Evolutionary conservation across 2,113 vertebrate genomes (phyloP), one percentile per base, ranked within the genome.

Genomic region (Coturnix japonica): DNA sequence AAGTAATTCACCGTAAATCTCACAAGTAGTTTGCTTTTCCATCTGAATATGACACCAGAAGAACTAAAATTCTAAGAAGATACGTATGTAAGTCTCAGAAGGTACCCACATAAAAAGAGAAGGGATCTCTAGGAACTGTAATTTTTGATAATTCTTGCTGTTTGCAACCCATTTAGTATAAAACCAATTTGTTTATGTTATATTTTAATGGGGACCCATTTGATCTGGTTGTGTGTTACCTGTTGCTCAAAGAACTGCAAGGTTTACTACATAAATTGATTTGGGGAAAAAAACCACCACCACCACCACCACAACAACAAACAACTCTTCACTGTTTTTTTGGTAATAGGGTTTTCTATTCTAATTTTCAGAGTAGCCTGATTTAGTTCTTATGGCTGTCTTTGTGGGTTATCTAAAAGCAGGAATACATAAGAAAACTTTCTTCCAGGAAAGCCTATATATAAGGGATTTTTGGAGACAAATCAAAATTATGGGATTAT

Each of bases 1-100:
- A 86, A 90, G 47, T 81, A 90, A 64, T 87, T 81, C 66, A 67
- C 74, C 81, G 74, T 93, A 91, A 94, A 94, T 90, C 80, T 91
- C 73, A 72, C 49, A 54, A 30, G 21, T 67, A 86, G 23, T 86
- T 86, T 91, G 61, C 44, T 84, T 90, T 94, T 93, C 66, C 66
- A 84, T 94, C 54, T 0, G 1, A 79, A 60, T 30, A 21, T 15
- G 65, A 44, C 44, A 73, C 26, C 70, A 82, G 43, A 87, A 88
- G 66, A 78, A 12, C 10, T 53, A 20, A 54, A 84, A 81, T 79
- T 79, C 63, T 70, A 26, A 75, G 56, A 47, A 67, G 25, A 41
- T 39, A 23, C 0, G 0, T 63, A 60, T 22, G 13, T 43, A 17
- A 75, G 33, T 23, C 72, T 78, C 56, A 74, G 61, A 74, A 81